These are phyloP conservation scores for Protula sp. DNA, from an alignment of 2,888 invertebrate species.

Conservation along the genomic window DNA sequence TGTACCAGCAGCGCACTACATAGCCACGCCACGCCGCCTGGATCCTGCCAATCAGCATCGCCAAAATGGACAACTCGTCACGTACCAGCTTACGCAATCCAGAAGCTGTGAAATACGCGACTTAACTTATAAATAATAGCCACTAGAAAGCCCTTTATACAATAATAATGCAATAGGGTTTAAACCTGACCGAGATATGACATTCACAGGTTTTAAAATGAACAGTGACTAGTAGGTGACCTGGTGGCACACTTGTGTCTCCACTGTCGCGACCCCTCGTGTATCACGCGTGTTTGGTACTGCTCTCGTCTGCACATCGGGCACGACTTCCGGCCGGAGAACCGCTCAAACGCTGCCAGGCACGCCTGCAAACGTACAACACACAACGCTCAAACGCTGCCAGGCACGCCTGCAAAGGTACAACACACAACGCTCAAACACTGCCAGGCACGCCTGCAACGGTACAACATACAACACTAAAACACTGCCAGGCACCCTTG, in stretches of 20 bases:
- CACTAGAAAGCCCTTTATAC: too few species aligned
- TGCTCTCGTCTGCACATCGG: constrained; percentile 52
- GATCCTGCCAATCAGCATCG: constrained; percentile 33
- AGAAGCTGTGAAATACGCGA: too few species aligned
- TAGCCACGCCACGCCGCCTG: constrained; percentile 52
- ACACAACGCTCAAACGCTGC: too few species aligned
- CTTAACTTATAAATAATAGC: too few species aligned
- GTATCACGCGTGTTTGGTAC: constrained; percentile 51
- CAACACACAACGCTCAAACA: too few species aligned
- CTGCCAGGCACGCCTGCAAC: too few species aligned
- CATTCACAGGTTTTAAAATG: neutral
- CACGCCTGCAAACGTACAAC: constrained; percentile 30
- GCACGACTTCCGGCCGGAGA: constrained; percentile 50
- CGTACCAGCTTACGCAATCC: too few species aligned
- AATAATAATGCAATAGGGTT: too few species aligned
- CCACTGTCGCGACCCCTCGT: constrained; percentile 46
- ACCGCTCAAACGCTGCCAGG: constrained; percentile 52
- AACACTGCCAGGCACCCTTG: too few species aligned
- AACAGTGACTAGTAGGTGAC: constrained; percentile 25
- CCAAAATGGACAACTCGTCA: neutral
- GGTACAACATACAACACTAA: too few species aligned
- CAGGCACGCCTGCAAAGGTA: too few species aligned
- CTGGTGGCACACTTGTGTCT: constrained; percentile 42
- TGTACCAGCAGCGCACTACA: constrained; percentile 49
- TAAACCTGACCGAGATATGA: too few species aligned